A percentile compares a stretch with the other conserved stretches of the same genome.
Conservation (phyloP, 1,140 invertebrate species). For the Caenorhabditis latens region DNA sequence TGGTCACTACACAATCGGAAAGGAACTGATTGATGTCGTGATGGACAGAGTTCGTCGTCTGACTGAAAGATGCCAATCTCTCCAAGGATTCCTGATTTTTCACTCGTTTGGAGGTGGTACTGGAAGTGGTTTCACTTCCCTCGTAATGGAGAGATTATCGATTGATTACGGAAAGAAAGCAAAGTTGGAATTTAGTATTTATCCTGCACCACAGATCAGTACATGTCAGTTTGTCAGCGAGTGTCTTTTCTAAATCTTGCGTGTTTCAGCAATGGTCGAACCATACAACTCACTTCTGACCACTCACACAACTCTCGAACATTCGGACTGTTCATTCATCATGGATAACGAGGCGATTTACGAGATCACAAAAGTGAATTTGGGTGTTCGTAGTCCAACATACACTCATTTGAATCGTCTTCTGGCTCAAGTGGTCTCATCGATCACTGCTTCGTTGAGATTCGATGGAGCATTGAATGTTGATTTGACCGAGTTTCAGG, state of each 20-base stretch:
- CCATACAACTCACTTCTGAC: constrained; percentile 84
- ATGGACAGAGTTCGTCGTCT: constrained; percentile 78
- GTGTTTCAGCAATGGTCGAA: constrained; percentile 78
- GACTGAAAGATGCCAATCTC: constrained; percentile 79
- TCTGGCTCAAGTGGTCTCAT: constrained; percentile 85
- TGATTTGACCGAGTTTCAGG: constrained; percentile 90
- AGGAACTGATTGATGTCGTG: constrained; percentile 79
- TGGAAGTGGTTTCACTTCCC: constrained; percentile 88
- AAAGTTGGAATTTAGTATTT: constrained; percentile 90
- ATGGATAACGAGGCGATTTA: constrained; percentile 83
- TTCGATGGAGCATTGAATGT: constrained; percentile 91
- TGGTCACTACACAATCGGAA: constrained; percentile 79
- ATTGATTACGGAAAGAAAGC: constrained; percentile 91
- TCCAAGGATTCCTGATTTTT: constrained; percentile 90
- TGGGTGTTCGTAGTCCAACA: constrained; percentile 82
- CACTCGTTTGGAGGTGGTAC: constrained; percentile 92
- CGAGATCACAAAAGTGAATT: constrained; percentile 64
- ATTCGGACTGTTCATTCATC: constrained; percentile 87
- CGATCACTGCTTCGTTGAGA: constrained; percentile 88
- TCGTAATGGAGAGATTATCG: constrained; percentile 89
- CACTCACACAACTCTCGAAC: constrained; percentile 85
- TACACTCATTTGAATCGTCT: constrained; percentile 87
- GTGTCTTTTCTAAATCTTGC: constrained; percentile 73
- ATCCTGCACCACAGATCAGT: constrained; percentile 88
- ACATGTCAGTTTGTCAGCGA: constrained; percentile 72